A percentile compares a stretch with the other conserved stretches of the same genome.
Evolutionary conservation across 2,888 invertebrate genomes (phyloP).

Genomic region (Ariolimax columbianus): DNA sequence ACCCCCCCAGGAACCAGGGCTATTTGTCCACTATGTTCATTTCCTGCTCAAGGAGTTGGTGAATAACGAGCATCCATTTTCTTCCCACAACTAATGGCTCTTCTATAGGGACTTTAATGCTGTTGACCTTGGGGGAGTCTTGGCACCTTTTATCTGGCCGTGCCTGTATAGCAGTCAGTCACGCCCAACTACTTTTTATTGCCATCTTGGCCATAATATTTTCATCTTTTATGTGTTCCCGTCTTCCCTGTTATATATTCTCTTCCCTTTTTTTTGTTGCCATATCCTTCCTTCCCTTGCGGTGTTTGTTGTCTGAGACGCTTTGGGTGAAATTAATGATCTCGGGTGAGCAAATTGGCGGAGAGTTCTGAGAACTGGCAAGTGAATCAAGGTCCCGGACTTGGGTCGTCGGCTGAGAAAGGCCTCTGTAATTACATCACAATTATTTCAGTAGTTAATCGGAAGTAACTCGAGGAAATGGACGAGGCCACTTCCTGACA

Average conservation of each 20-base stretch:
- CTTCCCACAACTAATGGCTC: conserved; percentile 37
- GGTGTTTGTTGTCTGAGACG: conserved; percentile 48
- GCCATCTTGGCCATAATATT: background rate
- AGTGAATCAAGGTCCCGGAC: conserved; percentile 28
- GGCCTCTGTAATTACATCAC: conserved; percentile 37
- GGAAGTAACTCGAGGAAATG: conserved; percentile 34
- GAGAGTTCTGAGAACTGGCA: conserved; percentile 32
- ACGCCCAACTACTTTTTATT: conserved; percentile 9
- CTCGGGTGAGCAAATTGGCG: conserved; percentile 42
- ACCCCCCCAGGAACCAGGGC: background rate
- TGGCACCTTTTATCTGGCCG: conserved; percentile 17
- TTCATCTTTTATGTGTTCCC: background rate
- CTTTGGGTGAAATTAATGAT: conserved; percentile 50
- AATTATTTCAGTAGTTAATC: conserved; percentile 42
- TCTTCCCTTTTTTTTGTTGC: background rate
- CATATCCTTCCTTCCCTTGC: conserved; percentile 14
- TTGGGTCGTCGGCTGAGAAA: background rate
- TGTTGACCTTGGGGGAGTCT: conserved; percentile 38
- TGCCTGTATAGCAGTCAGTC: background rate
- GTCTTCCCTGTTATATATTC: background rate
- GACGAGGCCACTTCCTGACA: conserved; percentile 1
- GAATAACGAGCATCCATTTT: conserved; percentile 42
- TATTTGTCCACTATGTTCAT: conserved; percentile 51
- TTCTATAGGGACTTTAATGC: conserved; percentile 31
- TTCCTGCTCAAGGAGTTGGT: conserved; percentile 34